Conservation (phyloP, 2,113 vertebrate species). For the Indicator maculatus region DNA sequence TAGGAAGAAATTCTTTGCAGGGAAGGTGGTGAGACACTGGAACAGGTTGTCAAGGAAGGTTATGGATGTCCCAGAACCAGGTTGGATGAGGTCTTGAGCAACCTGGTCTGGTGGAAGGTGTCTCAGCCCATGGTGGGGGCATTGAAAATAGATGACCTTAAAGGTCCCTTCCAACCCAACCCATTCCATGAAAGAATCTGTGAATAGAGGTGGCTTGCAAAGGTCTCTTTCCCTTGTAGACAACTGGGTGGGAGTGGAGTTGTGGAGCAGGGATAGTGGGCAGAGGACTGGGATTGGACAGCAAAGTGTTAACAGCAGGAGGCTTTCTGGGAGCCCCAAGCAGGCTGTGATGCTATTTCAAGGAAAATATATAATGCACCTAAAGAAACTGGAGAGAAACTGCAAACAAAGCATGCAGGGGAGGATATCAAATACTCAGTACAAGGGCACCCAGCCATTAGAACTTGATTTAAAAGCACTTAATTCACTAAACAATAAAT, state of each 20-base stretch:
- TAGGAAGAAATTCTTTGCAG: too few relatives aligned
- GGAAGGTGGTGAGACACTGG: too few relatives aligned
- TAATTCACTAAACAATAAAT: constrained; percentile 69
- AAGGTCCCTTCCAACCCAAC: too few relatives aligned
- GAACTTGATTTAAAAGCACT: constrained; percentile 65
- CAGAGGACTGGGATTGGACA: not conserved
- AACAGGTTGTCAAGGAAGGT: too few relatives aligned
- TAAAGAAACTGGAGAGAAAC: constrained; percentile 57
- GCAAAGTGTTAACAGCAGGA: not conserved
- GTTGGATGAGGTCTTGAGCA: too few relatives aligned
- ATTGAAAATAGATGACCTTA: too few relatives aligned
- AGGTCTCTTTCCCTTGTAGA: not conserved
- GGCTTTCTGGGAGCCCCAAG: not conserved
- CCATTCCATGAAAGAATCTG: too few relatives aligned
- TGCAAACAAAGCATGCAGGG: constrained; percentile 62
- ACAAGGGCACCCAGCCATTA: constrained; percentile 62
- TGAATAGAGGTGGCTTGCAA: not conserved
- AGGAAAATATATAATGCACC: constrained; percentile 46
- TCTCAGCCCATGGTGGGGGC: too few relatives aligned
- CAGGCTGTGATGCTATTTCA: not conserved
- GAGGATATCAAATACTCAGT: constrained; percentile 36
- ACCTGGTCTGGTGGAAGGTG: too few relatives aligned
- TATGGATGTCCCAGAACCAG: too few relatives aligned
- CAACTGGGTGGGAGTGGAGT: not conserved
- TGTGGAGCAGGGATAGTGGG: not conserved